phyloP scores from a whole-genome alignment of 2,888 invertebrate species.

The Orgyia antiqua region DNA sequence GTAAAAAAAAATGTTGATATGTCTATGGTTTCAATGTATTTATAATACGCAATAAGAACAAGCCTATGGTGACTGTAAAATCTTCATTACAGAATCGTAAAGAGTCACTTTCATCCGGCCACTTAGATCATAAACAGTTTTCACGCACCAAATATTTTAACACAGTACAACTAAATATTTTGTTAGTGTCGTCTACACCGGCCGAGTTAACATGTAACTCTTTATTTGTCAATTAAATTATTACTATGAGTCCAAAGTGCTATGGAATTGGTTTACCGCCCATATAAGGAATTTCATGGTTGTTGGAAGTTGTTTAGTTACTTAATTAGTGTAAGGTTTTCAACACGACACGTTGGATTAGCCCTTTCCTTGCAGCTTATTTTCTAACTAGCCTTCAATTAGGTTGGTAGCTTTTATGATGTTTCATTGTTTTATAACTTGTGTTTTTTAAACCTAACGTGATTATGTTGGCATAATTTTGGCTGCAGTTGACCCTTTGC shows the following conservation, averaged over 20 bases:
- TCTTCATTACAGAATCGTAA: too few relatives aligned
- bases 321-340: slow-evolving; percentile 64
- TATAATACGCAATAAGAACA: too few relatives aligned
- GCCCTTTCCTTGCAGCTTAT: slow-evolving; percentile 32
- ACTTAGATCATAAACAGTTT: slow-evolving; percentile 22
- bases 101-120: slow-evolving; percentile 5
- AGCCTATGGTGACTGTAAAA: too few relatives aligned
- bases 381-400: slow-evolving; percentile 32
- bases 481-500: too few relatives aligned
- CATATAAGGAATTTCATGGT: slow-evolving; percentile 70
- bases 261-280: slow-evolving; percentile 67
- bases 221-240: slow-evolving; percentile 68
- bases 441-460: slow-evolving; percentile 12
- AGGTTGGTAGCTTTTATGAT: slow-evolving; percentile 48
- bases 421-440: slow-evolving; percentile 53
- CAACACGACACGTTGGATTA: slow-evolving; percentile 49
- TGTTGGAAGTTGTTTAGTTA: slow-evolving; percentile 64
- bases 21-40: too few relatives aligned
- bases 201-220: slow-evolving; percentile 41
- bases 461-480: background rate
- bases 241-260: slow-evolving; percentile 53
- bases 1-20: too few relatives aligned
- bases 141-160: slow-evolving; percentile 31
- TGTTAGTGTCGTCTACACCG: slow-evolving; percentile 42
- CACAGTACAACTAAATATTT: slow-evolving; percentile 36